A percentile compares a stretch with the other conserved stretches of the same genome.
These are phyloP conservation scores for Coryphaenoides rupestris DNA, from an alignment of 2,113 vertebrate species.

Conservation along the genomic window DNA sequence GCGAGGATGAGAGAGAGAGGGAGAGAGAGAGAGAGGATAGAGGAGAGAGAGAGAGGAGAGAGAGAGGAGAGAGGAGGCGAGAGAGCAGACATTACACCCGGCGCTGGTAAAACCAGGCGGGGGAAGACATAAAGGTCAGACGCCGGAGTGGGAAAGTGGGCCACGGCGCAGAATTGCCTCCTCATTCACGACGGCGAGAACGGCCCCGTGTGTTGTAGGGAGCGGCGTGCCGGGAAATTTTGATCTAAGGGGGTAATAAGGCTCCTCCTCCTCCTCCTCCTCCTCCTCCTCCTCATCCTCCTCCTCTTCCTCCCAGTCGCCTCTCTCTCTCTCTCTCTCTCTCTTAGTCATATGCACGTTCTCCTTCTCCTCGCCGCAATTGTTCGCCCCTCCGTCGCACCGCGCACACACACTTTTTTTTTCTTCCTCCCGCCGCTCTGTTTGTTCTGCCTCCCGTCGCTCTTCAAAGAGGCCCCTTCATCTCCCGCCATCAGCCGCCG, in stretches of 20 bases:
- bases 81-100: slow-evolving; percentile 55
- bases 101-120: slow-evolving; percentile 54
- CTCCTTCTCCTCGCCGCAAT: too few species aligned
- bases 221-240: slow-evolving; percentile 59
- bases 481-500: too few species aligned
- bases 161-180: slow-evolving; percentile 55
- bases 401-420: background rate
- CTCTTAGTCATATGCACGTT: slow-evolving; percentile 18
- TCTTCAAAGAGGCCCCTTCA: too few species aligned
- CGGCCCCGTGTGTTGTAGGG: slow-evolving; percentile 51
- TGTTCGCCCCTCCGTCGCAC: too few species aligned
- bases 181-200: slow-evolving; percentile 56
- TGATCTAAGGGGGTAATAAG: slow-evolving; percentile 64
- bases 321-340: background rate
- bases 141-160: slow-evolving; percentile 69
- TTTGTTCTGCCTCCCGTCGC: too few species aligned
- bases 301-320: slow-evolving; percentile 6
- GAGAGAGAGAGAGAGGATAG: too few species aligned
- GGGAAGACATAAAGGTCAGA: slow-evolving; percentile 73
- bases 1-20: slow-evolving; percentile 54
- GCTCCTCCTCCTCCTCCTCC: slow-evolving; percentile 28
- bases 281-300: slow-evolving; percentile 11
- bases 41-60: too few species aligned
- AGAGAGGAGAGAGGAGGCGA: too few species aligned
- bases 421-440: too few species aligned